Conservation (phyloP, 1,140 invertebrate species). For the Formica exsecta region DNA sequence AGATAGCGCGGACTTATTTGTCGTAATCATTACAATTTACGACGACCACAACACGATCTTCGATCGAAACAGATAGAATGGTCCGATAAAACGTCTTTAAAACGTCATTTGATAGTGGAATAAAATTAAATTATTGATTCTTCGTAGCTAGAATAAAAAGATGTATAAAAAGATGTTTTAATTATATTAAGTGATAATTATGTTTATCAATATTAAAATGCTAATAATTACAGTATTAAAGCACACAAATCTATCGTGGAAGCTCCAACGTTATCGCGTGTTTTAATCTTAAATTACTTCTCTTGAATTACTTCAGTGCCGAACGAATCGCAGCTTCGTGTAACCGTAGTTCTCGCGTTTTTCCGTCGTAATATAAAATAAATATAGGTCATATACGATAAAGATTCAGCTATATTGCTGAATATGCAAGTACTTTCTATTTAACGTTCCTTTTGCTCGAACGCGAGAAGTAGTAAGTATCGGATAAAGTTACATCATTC, state of each 20-base stretch:
- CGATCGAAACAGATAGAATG: background rate
- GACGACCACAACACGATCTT: background rate
- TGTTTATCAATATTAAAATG: background rate
- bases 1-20: background rate
- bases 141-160: background rate
- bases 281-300: background rate
- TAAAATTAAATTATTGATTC: background rate
- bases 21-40: background rate
- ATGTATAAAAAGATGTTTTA: background rate
- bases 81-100: background rate
- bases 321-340: too few species aligned
- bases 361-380: too few species aligned
- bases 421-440: slow-evolving; percentile 25
- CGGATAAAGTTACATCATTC: slow-evolving; percentile 45
- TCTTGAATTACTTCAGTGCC: too few species aligned
- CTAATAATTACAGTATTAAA: background rate
- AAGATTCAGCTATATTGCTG: background rate
- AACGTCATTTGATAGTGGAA: background rate
- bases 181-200: background rate
- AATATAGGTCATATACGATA: too few species aligned
- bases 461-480: slow-evolving; percentile 12
- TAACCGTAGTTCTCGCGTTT: too few species aligned
- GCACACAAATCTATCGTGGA: background rate
- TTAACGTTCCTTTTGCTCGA: slow-evolving; percentile 31
- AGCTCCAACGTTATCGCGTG: background rate